Evolutionary conservation across 2,113 vertebrate genomes (phyloP).

Genomic region (Mus pahari): DNA sequence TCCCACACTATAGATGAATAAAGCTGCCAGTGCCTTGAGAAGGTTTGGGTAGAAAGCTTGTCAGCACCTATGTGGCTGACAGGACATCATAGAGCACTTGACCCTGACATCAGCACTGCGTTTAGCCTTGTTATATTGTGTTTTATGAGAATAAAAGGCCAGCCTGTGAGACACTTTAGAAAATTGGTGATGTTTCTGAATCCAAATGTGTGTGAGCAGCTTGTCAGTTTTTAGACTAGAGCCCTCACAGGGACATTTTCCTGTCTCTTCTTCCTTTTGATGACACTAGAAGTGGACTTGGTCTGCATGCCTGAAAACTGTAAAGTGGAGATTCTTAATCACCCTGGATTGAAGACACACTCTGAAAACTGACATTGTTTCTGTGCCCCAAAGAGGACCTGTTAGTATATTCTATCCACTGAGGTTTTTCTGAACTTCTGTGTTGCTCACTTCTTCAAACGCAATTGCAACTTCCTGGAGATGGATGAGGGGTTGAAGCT

Average conservation of each 20-base stretch:
- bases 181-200: slow-evolving; percentile 59
- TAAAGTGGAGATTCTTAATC: slow-evolving; percentile 11
- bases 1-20: neutral
- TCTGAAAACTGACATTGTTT: slow-evolving; percentile 4
- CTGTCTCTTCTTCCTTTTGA: slow-evolving; percentile 26
- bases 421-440: neutral
- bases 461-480: neutral
- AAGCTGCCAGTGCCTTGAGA: neutral
- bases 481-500: neutral
- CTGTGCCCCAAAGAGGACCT: neutral
- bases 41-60: neutral
- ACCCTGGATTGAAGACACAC: neutral
- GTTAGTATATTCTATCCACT: neutral
- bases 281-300: neutral
- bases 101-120: slow-evolving; percentile 16
- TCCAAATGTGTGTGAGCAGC: neutral
- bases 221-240: neutral
- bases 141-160: slow-evolving; percentile 47
- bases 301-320: slow-evolving; percentile 13
- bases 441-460: neutral
- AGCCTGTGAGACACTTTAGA: slow-evolving; percentile 16
- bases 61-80: neutral
- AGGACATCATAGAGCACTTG: slow-evolving; percentile 1
- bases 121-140: slow-evolving; percentile 31
- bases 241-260: neutral